These are phyloP conservation scores for Blomia tropicalis DNA, from an alignment of 2,888 invertebrate species.

Conservation along the genomic window DNA sequence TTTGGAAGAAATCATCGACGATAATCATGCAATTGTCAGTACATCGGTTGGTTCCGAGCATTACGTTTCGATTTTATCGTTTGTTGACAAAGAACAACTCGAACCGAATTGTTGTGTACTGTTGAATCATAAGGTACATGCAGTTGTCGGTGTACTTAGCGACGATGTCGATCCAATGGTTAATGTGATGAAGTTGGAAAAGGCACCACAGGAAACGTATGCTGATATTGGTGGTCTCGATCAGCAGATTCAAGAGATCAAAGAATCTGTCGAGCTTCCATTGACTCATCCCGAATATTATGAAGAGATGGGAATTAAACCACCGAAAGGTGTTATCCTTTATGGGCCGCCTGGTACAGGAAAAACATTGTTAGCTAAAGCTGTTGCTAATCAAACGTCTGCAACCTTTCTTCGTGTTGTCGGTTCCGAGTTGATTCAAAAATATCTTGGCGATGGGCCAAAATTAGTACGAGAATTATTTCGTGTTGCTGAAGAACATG, in stretches of 20 bases:
- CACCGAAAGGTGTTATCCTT: slow-evolving; percentile 95
- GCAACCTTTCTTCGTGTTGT: slow-evolving; percentile 96
- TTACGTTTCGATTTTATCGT: slow-evolving; percentile 95
- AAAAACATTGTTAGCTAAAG: slow-evolving; percentile 94
- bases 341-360: slow-evolving; percentile 95
- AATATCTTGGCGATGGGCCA: slow-evolving; percentile 96
- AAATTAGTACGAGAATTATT: slow-evolving; percentile 93
- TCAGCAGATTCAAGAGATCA: slow-evolving; percentile 91
- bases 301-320: slow-evolving; percentile 99
- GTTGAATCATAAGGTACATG: slow-evolving; percentile 96
- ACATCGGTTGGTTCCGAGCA: slow-evolving; percentile 91
- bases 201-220: slow-evolving; percentile 97
- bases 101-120: slow-evolving; percentile 97
- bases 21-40: slow-evolving; percentile 98
- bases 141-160: slow-evolving; percentile 94
- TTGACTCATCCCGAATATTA: slow-evolving; percentile 98
- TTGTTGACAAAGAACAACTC: slow-evolving; percentile 97
- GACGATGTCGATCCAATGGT: slow-evolving; percentile 99
- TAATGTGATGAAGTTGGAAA: slow-evolving; percentile 98
- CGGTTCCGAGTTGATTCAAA: slow-evolving; percentile 97
- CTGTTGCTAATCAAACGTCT: slow-evolving; percentile 97
- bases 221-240: slow-evolving; percentile 96
- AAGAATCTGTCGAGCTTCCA: slow-evolving; percentile 94
- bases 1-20: slow-evolving; percentile 96
- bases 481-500: slow-evolving; percentile 97